Evolutionary conservation across 1,140 invertebrate genomes (phyloP).

Genomic region (Drosophila bocqueti): DNA sequence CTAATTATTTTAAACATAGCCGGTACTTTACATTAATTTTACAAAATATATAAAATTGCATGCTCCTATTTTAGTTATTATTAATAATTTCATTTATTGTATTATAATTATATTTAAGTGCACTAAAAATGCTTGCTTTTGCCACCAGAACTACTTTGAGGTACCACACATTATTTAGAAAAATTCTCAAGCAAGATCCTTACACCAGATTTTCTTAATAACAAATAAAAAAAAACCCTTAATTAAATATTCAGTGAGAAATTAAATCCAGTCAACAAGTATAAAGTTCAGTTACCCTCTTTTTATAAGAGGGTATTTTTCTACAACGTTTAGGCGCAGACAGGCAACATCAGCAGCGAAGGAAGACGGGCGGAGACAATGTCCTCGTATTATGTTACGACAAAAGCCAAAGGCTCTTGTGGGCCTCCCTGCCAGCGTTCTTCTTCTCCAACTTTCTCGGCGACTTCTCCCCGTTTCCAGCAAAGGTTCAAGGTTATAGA

Average conservation of each 20-base stretch:
- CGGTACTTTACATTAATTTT: too few species aligned
- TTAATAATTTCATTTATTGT: background rate
- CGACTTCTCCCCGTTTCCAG: background rate
- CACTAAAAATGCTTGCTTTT: background rate
- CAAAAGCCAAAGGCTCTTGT: slow-evolving; percentile 57
- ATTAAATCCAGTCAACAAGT: background rate
- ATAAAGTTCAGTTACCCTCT: background rate
- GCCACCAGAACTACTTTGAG: background rate
- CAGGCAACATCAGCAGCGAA: slow-evolving; percentile 32
- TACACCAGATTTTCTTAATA: background rate
- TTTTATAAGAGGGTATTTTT: slow-evolving; percentile 14
- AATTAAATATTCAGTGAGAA: background rate
- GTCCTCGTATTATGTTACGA: slow-evolving; percentile 65
- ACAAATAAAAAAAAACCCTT: background rate
- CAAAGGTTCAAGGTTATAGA: slow-evolving; percentile 71
- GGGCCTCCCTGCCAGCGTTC: slow-evolving; percentile 13
- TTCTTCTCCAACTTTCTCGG: slow-evolving; percentile 9
- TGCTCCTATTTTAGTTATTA: background rate
- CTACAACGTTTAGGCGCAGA: slow-evolving; percentile 58
- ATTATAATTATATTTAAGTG: background rate
- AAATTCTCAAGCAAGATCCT: background rate
- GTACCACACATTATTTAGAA: too few species aligned
- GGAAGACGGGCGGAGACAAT: slow-evolving; percentile 43
- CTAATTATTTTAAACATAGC: too few species aligned
- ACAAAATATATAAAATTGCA: background rate